Conservation (phyloP, 1,140 invertebrate species). For the Plectrocnemia conspersa region DNA sequence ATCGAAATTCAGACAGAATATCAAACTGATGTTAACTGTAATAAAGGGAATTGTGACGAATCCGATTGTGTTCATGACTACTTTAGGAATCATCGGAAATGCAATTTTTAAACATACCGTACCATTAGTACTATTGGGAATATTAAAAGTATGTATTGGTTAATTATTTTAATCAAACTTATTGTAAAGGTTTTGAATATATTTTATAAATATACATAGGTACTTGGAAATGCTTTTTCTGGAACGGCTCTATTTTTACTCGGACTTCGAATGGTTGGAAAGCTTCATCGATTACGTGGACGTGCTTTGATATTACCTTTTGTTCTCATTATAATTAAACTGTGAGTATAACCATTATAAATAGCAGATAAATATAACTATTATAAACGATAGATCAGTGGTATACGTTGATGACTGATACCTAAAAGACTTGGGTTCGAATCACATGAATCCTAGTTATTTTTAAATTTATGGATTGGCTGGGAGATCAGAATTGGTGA, state of each 20-base stretch:
- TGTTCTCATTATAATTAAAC: constrained; percentile 84
- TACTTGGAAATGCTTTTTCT: constrained; percentile 84
- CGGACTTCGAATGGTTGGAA: constrained; percentile 90
- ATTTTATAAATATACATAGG: constrained; percentile 44
- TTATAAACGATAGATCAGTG: too few relatives aligned
- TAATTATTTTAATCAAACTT: constrained; percentile 4
- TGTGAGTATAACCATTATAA: constrained; percentile 55
- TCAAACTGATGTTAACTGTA: constrained; percentile 35
- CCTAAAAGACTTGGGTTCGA: too few relatives aligned
- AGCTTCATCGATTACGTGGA: constrained; percentile 71
- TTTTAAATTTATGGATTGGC: too few relatives aligned
- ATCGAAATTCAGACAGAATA: too few relatives aligned
- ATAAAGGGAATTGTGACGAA: constrained; percentile 74
- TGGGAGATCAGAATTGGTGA: too few relatives aligned
- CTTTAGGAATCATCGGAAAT: constrained; percentile 85
- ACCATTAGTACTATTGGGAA: constrained; percentile 67
- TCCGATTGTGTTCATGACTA: constrained; percentile 89
- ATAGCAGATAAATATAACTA: too few relatives aligned
- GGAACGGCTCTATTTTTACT: constrained; percentile 86
- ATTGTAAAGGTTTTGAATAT: background rate
- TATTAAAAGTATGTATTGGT: constrained; percentile 62
- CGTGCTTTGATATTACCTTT: constrained; percentile 74
- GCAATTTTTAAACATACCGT: constrained; percentile 72
- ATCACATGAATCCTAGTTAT: too few relatives aligned
- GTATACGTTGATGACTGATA: too few relatives aligned